Conservation (phyloP, 2,113 vertebrate species). For the Brachyistius frenatus region DNA sequence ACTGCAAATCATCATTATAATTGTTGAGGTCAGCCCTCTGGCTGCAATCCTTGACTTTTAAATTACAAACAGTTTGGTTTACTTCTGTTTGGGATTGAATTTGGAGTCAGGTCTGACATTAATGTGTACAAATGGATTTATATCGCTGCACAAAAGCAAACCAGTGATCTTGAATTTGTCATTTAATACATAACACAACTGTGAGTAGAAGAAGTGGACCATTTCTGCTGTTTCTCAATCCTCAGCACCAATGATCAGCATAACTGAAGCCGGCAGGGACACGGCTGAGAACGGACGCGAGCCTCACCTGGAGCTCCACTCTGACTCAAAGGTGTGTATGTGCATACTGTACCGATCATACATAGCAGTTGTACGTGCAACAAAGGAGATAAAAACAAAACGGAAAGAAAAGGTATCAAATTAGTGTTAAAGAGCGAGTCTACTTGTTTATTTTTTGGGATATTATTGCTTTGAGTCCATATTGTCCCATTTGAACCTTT, state of each 20-base stretch:
- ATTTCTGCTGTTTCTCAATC: slow-evolving; percentile 12
- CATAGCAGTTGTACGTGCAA: background rate
- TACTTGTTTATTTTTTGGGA: background rate
- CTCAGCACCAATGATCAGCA: slow-evolving; percentile 87
- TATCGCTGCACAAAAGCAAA: background rate
- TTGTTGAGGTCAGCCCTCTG: too few species aligned
- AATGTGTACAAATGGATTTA: too few species aligned
- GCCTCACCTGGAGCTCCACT: slow-evolving; percentile 80
- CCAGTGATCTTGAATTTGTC: background rate
- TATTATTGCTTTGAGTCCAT: background rate
- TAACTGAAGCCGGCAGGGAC: slow-evolving; percentile 83
- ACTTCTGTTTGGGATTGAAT: too few species aligned
- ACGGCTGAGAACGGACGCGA: slow-evolving; percentile 77
- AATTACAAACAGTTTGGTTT: too few species aligned
- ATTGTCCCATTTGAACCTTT: slow-evolving; percentile 21
- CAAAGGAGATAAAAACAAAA: background rate
- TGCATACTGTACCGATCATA: background rate
- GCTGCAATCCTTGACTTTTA: too few species aligned
- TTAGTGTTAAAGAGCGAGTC: background rate
- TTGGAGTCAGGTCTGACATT: too few species aligned
- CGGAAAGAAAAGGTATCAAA: background rate
- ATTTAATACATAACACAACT: background rate
- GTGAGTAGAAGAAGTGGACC: background rate
- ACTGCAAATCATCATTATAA: too few species aligned
- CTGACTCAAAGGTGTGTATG: slow-evolving; percentile 85